Percentiles rank a stretch among this genome's conserved stretches.
Evolutionary conservation across 2,113 vertebrate genomes (phyloP).

Genomic region (Gavialis gangeticus): DNA sequence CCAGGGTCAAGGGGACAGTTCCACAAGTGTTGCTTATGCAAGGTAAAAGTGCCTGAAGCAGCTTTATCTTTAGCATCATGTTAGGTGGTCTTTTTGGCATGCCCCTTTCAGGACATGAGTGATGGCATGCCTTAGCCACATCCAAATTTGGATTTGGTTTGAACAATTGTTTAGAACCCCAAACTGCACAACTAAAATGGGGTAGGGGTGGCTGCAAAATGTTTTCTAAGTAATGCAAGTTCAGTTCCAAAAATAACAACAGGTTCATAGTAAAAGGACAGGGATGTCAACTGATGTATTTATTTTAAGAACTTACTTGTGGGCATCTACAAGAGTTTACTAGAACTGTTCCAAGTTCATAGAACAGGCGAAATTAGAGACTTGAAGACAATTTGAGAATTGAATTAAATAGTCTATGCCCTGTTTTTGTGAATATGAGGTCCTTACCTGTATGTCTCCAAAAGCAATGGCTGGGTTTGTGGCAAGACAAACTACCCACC

Average conservation of each 20-base stretch:
- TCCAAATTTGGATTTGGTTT: not conserved
- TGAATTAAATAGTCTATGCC: not conserved
- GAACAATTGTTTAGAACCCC: not conserved
- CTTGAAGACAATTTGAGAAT: not conserved
- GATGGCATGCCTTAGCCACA: not conserved
- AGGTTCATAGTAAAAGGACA: not conserved
- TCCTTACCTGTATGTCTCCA: not conserved
- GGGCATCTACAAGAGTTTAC: not conserved
- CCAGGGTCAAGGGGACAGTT: constrained; percentile 38
- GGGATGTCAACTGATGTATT: not conserved
- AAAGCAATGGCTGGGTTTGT: not conserved
- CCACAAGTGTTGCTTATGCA: not conserved
- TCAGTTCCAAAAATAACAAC: not conserved
- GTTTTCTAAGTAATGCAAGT: not conserved
- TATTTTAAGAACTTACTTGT: not conserved
- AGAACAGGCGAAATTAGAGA: not conserved
- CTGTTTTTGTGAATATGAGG: too few species aligned
- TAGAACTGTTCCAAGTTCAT: not conserved
- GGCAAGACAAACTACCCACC: not conserved
- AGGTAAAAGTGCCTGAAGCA: constrained; percentile 44
- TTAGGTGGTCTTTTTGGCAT: not conserved
- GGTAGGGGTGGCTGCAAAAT: not conserved
- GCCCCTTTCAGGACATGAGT: not conserved
- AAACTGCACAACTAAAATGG: not conserved
- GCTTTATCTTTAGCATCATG: not conserved